phyloP scores from a whole-genome alignment of 2,797 vertebrate genomes.

The Loriculus beryllinus region DNA sequence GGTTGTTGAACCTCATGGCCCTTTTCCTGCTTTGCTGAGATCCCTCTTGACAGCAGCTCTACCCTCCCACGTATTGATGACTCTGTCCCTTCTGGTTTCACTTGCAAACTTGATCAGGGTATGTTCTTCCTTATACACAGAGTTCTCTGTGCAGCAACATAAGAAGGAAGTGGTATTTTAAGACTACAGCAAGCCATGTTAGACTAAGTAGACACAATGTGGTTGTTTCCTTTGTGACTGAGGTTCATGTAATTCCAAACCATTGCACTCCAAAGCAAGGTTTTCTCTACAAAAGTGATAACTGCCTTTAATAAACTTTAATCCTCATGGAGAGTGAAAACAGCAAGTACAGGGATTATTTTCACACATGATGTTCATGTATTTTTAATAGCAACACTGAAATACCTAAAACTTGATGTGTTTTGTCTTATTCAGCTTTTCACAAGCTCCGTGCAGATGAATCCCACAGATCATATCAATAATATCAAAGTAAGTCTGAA shows the following conservation, averaged over 20 bases:
- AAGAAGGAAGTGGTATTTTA: background rate
- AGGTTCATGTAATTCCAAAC: background rate
- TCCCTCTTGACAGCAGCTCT: background rate
- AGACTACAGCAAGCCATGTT: fast-evolving
- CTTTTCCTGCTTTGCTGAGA: background rate
- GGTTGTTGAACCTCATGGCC: background rate
- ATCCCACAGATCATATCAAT: constrained; percentile 78
- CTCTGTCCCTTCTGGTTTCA: background rate
- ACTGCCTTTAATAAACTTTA: background rate
- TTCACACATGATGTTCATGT: background rate
- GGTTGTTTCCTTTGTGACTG: background rate
- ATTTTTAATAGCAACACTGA: background rate
- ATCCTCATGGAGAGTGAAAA: background rate
- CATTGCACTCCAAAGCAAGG: background rate
- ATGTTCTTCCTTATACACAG: background rate
- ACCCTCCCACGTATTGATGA: background rate
- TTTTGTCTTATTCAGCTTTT: constrained; percentile 81
- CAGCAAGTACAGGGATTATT: background rate
- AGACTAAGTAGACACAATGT: background rate
- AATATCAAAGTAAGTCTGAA: constrained; percentile 80
- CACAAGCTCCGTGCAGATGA: constrained; percentile 81
- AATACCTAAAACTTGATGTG: constrained; percentile 43
- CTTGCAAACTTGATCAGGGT: background rate
- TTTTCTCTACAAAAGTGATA: background rate
- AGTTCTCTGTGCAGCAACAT: background rate